Base-by-base conservation (phyloP, 2,888 invertebrate genomes). In the Tenodera sinensis region DNA sequence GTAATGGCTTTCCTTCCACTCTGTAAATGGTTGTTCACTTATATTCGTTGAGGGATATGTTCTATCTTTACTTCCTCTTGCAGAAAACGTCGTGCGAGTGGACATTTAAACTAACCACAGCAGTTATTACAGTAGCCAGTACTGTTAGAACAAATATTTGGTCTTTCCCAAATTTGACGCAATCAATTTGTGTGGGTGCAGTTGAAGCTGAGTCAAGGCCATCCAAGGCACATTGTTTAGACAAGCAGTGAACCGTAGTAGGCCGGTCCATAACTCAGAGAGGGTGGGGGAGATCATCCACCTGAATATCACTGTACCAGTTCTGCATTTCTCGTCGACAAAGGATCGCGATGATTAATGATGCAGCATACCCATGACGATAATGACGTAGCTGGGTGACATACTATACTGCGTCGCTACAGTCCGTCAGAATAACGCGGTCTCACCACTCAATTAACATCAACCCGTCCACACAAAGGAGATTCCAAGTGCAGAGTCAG, bases 321-420 rank as follows among this genome's bases (percentile, higher is more conserved):
- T 71, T 71, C 54, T 71, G 54, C 54, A 71, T 71, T 71, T 71
- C 54, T 71, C 84, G 15, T 84, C 34, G 54, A 85, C 85, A 85
- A 85, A 47, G 85, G 54, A 42, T 88, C 84, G 84, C 14, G 83
- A 88, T 88, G 88, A 88, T 88, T 88, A 88, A 88, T 88, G 47
- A 83, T 42, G 27, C 83, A 25, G 27, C 83, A 25, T 28, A 8
- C 88, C 84, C 42, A 88, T 83, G 84, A 88, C 88, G 83, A 88
- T 88, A 88, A 84, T 88, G 88, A 88, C 85, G 88, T 81, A 54
- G 81, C 47, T 82, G 85, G 54, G 54, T 71, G 54, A 71, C 54
- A 71, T 71, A 71, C 20, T 71, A 20, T 71, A 71, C 54, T 71
- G 20, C 54, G 54, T 71, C 54, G 54, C 54, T 71, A 71, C 54